A percentile compares a stretch with the other conserved stretches of the same genome.
Evolutionary conservation across 2,888 invertebrate genomes (phyloP).

Genomic region (Hypselothyrea guttata): DNA sequence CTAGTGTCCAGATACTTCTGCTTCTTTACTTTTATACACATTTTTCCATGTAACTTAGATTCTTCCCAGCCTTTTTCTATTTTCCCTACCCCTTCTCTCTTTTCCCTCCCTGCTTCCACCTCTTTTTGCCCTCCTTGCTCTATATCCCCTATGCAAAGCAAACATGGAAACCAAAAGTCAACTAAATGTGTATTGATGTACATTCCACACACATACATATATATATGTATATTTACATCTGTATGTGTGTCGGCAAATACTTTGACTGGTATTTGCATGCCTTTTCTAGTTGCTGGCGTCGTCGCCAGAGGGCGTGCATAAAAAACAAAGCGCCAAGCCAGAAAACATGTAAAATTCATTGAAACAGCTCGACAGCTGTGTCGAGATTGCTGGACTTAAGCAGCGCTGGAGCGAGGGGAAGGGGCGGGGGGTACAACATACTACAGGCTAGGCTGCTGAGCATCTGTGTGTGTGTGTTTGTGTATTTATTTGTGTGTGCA

Average conservation of each 20-base stretch:
- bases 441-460: too few species aligned
- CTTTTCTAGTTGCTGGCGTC: slow-evolving; percentile 25
- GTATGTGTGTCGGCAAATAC: slow-evolving; percentile 27
- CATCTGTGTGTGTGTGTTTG: slow-evolving; percentile 9
- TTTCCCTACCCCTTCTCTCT: neutral
- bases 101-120: neutral
- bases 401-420: neutral
- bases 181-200: slow-evolving; percentile 54
- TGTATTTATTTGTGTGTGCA: slow-evolving; percentile 12
- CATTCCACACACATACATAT: slow-evolving; percentile 21
- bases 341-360: slow-evolving; percentile 69
- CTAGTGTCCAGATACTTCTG: too few species aligned
- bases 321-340: slow-evolving; percentile 52
- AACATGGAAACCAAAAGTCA: slow-evolving; percentile 53
- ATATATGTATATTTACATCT: slow-evolving; percentile 4
- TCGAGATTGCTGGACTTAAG: slow-evolving; percentile 30
- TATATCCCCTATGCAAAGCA: slow-evolving; percentile 22
- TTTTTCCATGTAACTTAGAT: neutral
- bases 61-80: neutral
- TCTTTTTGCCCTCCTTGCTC: neutral
- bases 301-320: slow-evolving; percentile 38
- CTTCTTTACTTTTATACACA: neutral
- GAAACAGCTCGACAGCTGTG: slow-evolving; percentile 39
- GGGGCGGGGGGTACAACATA: neutral
- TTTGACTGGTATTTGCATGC: slow-evolving; percentile 53